Conservation (phyloP, 1,140 invertebrate genomes). For the Phenacoccus solenopsis region DNA sequence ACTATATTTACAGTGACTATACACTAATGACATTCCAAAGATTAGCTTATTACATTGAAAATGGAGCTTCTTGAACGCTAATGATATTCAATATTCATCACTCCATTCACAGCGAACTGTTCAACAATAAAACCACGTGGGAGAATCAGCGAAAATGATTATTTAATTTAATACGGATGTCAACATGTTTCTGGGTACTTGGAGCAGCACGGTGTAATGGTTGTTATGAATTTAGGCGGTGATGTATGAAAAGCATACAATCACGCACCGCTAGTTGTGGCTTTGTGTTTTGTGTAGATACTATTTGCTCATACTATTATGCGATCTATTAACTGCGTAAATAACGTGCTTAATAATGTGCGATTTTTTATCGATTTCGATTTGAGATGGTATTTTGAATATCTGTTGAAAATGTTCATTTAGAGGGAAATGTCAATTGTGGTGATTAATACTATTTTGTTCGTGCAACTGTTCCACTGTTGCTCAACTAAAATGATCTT, state of each 20-base stretch:
- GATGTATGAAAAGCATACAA: conserved; percentile 2
- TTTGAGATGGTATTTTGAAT: no score
- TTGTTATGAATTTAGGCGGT: background rate
- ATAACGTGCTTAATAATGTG: no score
- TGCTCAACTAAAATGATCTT: no score
- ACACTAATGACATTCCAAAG: background rate
- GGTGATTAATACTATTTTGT: no score
- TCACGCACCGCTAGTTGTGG: background rate
- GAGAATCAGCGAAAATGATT: background rate
- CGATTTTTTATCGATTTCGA: no score
- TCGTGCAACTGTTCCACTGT: no score
- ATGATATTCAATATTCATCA: background rate
- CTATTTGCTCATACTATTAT: background rate
- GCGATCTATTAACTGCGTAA: no score
- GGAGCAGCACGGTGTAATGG: background rate
- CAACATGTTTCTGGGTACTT: background rate
- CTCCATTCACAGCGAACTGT: background rate
- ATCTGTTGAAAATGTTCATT: no score
- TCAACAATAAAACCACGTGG: background rate
- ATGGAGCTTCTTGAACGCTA: background rate
- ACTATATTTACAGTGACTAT: no score
- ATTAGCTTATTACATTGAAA: background rate
- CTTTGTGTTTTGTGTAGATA: background rate
- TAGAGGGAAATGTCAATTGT: no score
- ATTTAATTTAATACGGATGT: background rate